Evolutionary conservation across 1,140 invertebrate genomes (phyloP).

Genomic region (Mactra quadrangularis): DNA sequence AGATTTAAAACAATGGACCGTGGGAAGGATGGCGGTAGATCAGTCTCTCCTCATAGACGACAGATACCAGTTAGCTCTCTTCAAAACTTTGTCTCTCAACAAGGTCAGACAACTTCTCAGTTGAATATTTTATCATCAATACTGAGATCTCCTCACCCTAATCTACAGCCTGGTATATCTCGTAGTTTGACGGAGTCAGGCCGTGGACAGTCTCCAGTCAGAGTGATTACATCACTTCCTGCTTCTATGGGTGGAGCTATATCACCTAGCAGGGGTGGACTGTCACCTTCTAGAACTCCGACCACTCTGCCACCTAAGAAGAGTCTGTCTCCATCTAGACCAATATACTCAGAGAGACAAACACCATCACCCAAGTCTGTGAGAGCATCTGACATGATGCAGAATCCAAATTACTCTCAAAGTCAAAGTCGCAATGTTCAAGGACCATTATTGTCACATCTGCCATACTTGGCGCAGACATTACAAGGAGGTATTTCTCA

Average conservation of each 20-base stretch:
- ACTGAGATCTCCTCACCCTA: conserved; percentile 43
- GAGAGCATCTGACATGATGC: not conserved
- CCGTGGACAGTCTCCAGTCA: conserved; percentile 40
- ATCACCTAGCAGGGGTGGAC: conserved; percentile 27
- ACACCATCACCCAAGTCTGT: conserved; percentile 25
- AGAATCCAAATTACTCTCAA: not conserved
- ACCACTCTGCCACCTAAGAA: conserved; percentile 57
- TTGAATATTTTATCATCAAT: conserved; percentile 47
- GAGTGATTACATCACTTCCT: conserved; percentile 32
- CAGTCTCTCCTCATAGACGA: conserved; percentile 21
- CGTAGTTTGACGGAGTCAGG: not conserved
- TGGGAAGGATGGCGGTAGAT: not conserved
- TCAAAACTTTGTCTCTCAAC: not conserved
- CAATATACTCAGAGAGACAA: conserved; percentile 20
- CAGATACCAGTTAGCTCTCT: not conserved
- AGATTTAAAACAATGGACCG: no score
- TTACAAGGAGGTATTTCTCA: conserved; percentile 39
- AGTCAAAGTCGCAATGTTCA: conserved; percentile 17
- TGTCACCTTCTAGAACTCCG: conserved; percentile 41
- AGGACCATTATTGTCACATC: conserved; percentile 51
- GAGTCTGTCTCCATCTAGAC: conserved; percentile 50
- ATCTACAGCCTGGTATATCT: not conserved
- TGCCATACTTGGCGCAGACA: conserved; percentile 48
- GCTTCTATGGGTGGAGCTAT: not conserved
- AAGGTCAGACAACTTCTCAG: conserved; percentile 11